Percentiles rank a stretch among this genome's conserved stretches.
These are phyloP conservation scores for Brachypodius melanocephalos DNA, from an alignment of 2,113 vertebrate genomes.

Conservation along the genomic window DNA sequence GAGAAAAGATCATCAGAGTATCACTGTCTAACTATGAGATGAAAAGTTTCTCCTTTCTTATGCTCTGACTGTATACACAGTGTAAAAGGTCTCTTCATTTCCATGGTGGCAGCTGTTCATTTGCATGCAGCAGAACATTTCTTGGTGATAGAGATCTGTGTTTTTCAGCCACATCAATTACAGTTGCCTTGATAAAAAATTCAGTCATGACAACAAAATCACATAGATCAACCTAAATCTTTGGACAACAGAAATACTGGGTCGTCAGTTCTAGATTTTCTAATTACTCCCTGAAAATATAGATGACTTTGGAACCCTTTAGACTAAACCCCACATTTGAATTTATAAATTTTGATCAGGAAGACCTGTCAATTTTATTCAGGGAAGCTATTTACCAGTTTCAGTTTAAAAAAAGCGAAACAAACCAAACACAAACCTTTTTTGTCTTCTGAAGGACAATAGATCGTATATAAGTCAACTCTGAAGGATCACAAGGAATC, in stretches of 20 bases:
- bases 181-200: not conserved
- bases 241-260: not conserved
- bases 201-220: not conserved
- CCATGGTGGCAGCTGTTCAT: not conserved
- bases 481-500: not conserved
- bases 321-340: not conserved
- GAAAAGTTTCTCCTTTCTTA: not conserved
- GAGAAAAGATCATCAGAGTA: not conserved
- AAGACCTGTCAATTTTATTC: not conserved
- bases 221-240: not conserved
- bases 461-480: not conserved
- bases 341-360: not conserved
- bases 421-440: not conserved
- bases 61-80: not conserved
- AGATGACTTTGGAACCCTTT: not conserved
- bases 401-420: not conserved
- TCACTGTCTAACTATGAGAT: not conserved
- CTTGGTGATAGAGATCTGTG: not conserved
- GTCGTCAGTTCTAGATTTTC: not conserved
- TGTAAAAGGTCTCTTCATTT: not conserved
- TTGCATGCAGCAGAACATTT: not conserved
- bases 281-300: not conserved
- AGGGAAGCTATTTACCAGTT: not conserved
- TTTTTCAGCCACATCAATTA: not conserved
- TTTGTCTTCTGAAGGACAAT: not conserved